Percentiles rank a stretch among this genome's conserved stretches.
Evolutionary conservation across 2,113 vertebrate genomes (phyloP).

Genomic region (Polypterus senegalus): DNA sequence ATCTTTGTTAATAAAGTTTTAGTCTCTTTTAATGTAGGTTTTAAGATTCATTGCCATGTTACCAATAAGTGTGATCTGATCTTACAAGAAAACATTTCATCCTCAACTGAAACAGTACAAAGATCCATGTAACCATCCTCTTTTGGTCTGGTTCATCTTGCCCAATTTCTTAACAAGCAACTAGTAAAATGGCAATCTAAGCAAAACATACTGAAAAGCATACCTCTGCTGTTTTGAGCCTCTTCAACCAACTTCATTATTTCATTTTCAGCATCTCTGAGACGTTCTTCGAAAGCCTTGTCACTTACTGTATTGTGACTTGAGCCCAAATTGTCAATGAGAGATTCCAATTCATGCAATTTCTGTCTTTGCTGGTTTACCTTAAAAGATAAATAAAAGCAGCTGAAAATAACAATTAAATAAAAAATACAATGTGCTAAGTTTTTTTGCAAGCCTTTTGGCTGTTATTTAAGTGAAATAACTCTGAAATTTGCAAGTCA

Average conservation of each 20-base stretch:
- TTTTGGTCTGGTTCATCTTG: too few species aligned
- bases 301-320: conserved; percentile 71
- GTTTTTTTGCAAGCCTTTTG: too few species aligned
- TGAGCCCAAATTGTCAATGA: conserved; percentile 72
- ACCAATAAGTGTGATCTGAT: too few species aligned
- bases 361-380: conserved; percentile 82
- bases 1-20: too few species aligned
- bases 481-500: background rate
- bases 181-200: rapidly evolving
- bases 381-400: conserved; percentile 32
- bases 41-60: too few species aligned
- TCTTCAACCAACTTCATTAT: conserved; percentile 73
- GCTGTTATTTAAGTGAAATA: too few species aligned
- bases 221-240: conserved; percentile 83
- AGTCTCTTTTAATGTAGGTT: too few species aligned
- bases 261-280: conserved; percentile 76
- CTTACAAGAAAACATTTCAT: too few species aligned
- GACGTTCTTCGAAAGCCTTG: conserved; percentile 78
- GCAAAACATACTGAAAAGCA: background rate
- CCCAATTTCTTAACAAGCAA: background rate
- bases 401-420: background rate
- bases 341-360: conserved; percentile 72
- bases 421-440: too few species aligned
- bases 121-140: too few species aligned
- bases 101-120: too few species aligned